A percentile compares a stretch with the other conserved stretches of the same genome.
phyloP scores from a whole-genome alignment of 2,113 vertebrate species.

The Sialia sialis region DNA sequence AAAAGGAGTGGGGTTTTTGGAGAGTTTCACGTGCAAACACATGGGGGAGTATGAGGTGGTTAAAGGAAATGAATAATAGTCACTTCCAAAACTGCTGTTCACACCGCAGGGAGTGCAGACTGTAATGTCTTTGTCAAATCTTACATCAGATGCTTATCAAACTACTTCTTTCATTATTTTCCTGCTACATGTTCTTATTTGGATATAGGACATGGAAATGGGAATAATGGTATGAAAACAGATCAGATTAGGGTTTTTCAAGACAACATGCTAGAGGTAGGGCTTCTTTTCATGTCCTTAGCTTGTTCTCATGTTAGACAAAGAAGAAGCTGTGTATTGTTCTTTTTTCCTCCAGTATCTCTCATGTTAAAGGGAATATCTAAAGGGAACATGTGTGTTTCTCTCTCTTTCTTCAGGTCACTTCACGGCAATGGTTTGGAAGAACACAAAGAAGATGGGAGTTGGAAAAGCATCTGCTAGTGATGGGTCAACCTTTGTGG shows the following conservation, averaged over 20 bases:
- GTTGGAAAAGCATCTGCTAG: slow-evolving; percentile 89
- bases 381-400: background rate
- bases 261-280: background rate
- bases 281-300: background rate
- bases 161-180: background rate
- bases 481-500: slow-evolving; percentile 94
- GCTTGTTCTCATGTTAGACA: background rate
- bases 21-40: background rate
- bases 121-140: background rate
- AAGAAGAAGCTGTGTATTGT: background rate
- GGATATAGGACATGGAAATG: background rate
- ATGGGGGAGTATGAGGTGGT: background rate
- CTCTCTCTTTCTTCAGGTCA: slow-evolving; percentile 78
- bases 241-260: background rate
- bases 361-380: background rate
- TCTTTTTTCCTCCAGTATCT: background rate
- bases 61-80: background rate
- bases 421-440: slow-evolving; percentile 99
- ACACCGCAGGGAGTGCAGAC: background rate
- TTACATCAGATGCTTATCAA: background rate
- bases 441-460: slow-evolving; percentile 88
- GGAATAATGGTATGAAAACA: background rate
- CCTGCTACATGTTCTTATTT: background rate
- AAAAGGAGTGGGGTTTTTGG: background rate
- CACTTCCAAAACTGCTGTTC: background rate